Evolutionary conservation across 2,797 vertebrate genomes (phyloP), one percentile per base, ranked within the genome.

Genomic region (Telmatherina bonti): DNA sequence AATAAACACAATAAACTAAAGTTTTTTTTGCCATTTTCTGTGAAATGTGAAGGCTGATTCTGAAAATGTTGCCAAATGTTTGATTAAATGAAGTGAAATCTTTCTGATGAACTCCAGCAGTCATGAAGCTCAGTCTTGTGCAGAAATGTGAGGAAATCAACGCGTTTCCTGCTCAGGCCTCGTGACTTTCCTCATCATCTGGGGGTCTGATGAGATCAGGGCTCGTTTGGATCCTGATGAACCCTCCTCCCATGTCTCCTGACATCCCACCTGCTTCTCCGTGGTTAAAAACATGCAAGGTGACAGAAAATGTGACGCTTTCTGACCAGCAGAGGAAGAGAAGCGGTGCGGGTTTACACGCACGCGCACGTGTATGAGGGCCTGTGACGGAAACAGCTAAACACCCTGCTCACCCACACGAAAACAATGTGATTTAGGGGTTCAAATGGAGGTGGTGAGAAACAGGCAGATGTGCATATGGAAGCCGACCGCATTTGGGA

Each of bases 401-500:
- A 51, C 8, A 54, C n/a, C 12, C 0, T 9, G 5, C 16, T n/a
- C 11, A 27, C 7, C 1, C 4, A 2, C 16, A 47, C 9, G 1
- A 18, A 13, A 3, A 27, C 26, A 26, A 12, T 0, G 9, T 20
- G 11, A 11, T 53, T 7, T n/a, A 18, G 1, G 24, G 31, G 33
- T 58, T 74, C 9, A 33, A 2, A 58, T 53, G 13, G 13, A 36
- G 11, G 41, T 15, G 33, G 4, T 13, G 62, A n/a, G 59, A 35
- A 43, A 38, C 63, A 38, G 68, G 70, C 78, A 58, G 58, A 43
- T n/a, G 76, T 72, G 62, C 89, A 89, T 76, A 72, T 85, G 85
- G 85, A 70, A n/a, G n/a, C n/a, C n/a, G n/a, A 27, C 54, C 26
- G 53, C 74, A 74, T 89, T 86, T 79, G 38, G 54, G 70, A 84